These are phyloP conservation scores for Laticauda laticaudata DNA, from an alignment of 2,113 vertebrate species.

Conservation along the genomic window DNA sequence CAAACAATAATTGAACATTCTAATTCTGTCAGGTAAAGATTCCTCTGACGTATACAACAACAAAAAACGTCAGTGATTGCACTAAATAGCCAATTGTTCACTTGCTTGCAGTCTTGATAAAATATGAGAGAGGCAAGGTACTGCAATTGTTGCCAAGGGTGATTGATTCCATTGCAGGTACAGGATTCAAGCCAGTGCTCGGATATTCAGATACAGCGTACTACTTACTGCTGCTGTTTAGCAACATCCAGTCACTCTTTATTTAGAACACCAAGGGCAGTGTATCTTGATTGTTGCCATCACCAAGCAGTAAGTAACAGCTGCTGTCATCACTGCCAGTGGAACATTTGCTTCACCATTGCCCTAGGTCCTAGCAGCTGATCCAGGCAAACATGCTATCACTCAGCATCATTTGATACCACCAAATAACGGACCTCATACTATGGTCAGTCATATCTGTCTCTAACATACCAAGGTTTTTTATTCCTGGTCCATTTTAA, in stretches of 20 bases:
- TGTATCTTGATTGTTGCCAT: neutral
- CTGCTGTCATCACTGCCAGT: neutral
- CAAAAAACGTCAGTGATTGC: neutral
- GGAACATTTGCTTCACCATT: neutral
- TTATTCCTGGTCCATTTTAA: neutral
- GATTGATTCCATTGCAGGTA: neutral
- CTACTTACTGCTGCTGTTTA: neutral
- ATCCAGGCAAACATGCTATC: neutral
- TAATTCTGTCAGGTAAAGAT: neutral
- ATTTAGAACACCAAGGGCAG: neutral
- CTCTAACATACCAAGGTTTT: neutral
- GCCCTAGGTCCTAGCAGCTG: neutral
- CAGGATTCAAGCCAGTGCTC: neutral
- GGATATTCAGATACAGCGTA: neutral
- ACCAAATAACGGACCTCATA: neutral
- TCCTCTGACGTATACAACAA: neutral
- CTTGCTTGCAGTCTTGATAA: neutral
- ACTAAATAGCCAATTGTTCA: neutral
- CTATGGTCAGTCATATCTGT: neutral
- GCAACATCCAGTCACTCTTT: neutral
- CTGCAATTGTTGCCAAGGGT: neutral
- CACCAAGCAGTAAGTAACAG: neutral
- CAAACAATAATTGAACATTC: neutral
- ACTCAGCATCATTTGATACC: neutral
- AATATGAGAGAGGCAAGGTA: neutral